Evolutionary conservation across 2,113 vertebrate species (phyloP), one percentile per base, ranked within the genome.

Genomic region (Butorides virescens): DNA sequence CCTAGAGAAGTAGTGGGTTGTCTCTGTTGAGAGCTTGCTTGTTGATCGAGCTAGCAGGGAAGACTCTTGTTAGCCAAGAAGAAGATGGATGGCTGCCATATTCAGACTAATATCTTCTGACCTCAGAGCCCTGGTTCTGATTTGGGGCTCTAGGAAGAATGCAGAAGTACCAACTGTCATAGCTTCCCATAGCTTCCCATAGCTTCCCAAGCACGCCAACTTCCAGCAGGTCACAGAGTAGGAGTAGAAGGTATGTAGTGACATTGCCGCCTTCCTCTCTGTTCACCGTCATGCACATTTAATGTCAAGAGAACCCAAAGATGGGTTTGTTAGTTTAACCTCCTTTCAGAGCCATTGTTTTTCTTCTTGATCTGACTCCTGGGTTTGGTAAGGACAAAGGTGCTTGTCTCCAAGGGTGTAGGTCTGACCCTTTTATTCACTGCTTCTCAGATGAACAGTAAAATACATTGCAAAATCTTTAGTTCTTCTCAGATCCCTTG

Each of bases 391-490:
- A 84, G 37, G 75, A 88, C 63, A 79, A 84, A 91, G 70, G 29
- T 2, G 0, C 9, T 89, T 93, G n/a, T 30, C 80, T 58, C 53
- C 29, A 21, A 65, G 58, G 49, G 5, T 53, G 5, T 46, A 86
- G 37, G 22, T 72, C 80, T 93, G 74, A 84, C 73, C 76, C 82
- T 89, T 95, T 46, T 53, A 52, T 83, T 80, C 22, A 65, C 46
- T 11, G 6, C 75, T 91, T 76, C 66, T 92, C 53, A 89, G 66
- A 84, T 42, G 46, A 91, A 44, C 61, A 70, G 36, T 81, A 73
- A 89, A 93, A 92, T n/a, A 44, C 30, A 13, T 34, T 82, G 66
- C n/a, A 93, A 95, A 91, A 75, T 46, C 70, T 65, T 65, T 85
- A 87, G 47, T 75, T 49, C 32, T 62, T 75, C 42, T 88, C 53